A percentile compares a stretch with the other conserved stretches of the same genome.
Conservation (phyloP, 2,888 invertebrate species). For the Pseudococcus viburni region DNA sequence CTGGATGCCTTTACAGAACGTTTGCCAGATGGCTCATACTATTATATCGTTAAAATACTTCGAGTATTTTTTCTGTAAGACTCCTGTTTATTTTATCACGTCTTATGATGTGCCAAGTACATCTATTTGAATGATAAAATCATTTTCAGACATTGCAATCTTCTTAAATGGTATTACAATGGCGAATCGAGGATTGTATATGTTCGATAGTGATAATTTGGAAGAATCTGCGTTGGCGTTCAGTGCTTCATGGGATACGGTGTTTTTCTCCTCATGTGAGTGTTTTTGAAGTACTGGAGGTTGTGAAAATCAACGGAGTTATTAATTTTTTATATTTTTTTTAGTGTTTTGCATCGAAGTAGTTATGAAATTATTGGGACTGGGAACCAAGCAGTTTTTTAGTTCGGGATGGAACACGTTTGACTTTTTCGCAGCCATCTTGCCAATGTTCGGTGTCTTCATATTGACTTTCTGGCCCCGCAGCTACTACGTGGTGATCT, state of each 20-base stretch:
- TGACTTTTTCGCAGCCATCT: conserved; percentile 80
- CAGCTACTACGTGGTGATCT: conserved; percentile 81
- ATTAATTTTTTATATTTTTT: not conserved
- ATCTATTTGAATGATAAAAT: conserved; percentile 1
- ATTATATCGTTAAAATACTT: conserved; percentile 82
- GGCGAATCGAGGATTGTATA: conserved; percentile 79
- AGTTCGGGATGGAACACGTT: conserved; percentile 90
- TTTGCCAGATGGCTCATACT: conserved; percentile 76
- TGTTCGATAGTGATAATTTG: conserved; percentile 73
- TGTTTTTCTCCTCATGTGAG: conserved; percentile 80
- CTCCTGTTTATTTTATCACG: conserved; percentile 2
- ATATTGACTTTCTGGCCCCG: conserved; percentile 79
- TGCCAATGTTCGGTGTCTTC: conserved; percentile 79
- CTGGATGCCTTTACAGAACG: conserved; percentile 76
- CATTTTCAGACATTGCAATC: conserved; percentile 51
- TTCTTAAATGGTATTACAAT: conserved; percentile 77
- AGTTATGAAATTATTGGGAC: conserved; percentile 79
- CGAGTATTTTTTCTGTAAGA: conserved; percentile 81
- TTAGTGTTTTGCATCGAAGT: conserved; percentile 83
- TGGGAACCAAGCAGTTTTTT: conserved; percentile 81
- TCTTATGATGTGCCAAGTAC: not conserved
- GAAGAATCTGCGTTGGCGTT: conserved; percentile 78
- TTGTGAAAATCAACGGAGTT: not conserved
- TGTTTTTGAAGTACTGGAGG: conserved; percentile 68
- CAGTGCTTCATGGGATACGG: conserved; percentile 84